phyloP scores from a whole-genome alignment of 2,888 invertebrate genomes.

The Noctua pronuba region DNA sequence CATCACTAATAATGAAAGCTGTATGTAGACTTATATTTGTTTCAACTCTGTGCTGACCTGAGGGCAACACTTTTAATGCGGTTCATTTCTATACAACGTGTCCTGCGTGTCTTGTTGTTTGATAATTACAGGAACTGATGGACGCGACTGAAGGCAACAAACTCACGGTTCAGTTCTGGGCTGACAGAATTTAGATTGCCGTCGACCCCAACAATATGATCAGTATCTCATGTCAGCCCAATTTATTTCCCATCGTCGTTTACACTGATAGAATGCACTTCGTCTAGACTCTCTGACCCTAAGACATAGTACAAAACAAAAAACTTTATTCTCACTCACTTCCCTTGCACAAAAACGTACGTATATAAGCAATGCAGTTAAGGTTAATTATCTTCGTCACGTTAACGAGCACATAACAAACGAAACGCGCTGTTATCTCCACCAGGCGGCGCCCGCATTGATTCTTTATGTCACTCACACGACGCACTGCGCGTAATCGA shows the following conservation, averaged over 20 bases:
- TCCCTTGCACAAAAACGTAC: conserved; percentile 14
- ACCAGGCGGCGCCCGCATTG: conserved; percentile 48
- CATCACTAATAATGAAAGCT: no score
- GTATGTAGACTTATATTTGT: no score
- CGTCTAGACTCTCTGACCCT: not conserved
- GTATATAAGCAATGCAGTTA: conserved; percentile 9
- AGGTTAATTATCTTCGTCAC: conserved; percentile 15
- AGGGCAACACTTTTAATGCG: not conserved
- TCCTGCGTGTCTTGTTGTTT: not conserved
- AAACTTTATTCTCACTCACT: no score
- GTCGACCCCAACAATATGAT: not conserved
- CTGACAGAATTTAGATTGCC: not conserved
- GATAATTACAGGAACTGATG: not conserved
- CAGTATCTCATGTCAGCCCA: not conserved
- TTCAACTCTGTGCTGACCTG: not conserved
- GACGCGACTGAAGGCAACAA: not conserved
- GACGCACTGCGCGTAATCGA: conserved; percentile 1
- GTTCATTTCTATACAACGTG: not conserved
- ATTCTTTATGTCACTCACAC: conserved; percentile 42
- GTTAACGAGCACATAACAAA: conserved; percentile 24
- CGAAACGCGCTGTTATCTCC: conserved; percentile 35
- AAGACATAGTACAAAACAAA: not conserved
- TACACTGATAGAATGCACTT: not conserved
- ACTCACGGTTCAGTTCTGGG: not conserved
- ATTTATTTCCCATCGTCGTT: not conserved